phyloP scores from a whole-genome alignment of 1,140 invertebrate species.

The Zaprionus taronus region DNA sequence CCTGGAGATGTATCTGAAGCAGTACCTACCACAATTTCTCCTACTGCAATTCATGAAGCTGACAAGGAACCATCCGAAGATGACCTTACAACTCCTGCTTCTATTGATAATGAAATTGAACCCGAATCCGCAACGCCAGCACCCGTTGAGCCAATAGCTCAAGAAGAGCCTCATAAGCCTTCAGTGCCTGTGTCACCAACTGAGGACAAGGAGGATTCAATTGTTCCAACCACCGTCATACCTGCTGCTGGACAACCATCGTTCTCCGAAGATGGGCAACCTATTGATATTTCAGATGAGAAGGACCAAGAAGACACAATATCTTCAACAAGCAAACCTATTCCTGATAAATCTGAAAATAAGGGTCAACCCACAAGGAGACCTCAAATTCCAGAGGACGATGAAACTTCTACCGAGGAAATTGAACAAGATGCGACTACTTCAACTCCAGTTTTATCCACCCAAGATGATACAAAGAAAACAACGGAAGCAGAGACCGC shows the following conservation, averaged over 20 bases:
- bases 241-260: slow-evolving; percentile 15
- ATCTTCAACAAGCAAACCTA: slow-evolving; percentile 2
- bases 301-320: slow-evolving; percentile 22
- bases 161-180: slow-evolving; percentile 13
- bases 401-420: neutral
- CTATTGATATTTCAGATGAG: slow-evolving; percentile 22
- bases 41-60: slow-evolving; percentile 10
- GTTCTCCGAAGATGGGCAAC: slow-evolving; percentile 28
- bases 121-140: neutral
- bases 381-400: slow-evolving; percentile 8
- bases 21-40: slow-evolving; percentile 7
- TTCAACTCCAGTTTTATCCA: slow-evolving; percentile 22
- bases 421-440: slow-evolving; percentile 4
- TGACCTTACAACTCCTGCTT: slow-evolving; percentile 29
- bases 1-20: slow-evolving; percentile 13
- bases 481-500: slow-evolving; percentile 3
- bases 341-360: slow-evolving; percentile 11
- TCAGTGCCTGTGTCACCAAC: slow-evolving; percentile 1
- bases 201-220: slow-evolving; percentile 21
- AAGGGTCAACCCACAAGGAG: neutral
- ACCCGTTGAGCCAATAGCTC: slow-evolving; percentile 13
- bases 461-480: slow-evolving; percentile 16
- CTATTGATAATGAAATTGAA: slow-evolving; percentile 19
- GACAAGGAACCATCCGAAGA: slow-evolving; percentile 46
- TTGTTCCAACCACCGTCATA: slow-evolving; percentile 12